These are phyloP conservation scores for Charaxes varanes DNA, from an alignment of 1,140 invertebrate genomes.

Conservation along the genomic window DNA sequence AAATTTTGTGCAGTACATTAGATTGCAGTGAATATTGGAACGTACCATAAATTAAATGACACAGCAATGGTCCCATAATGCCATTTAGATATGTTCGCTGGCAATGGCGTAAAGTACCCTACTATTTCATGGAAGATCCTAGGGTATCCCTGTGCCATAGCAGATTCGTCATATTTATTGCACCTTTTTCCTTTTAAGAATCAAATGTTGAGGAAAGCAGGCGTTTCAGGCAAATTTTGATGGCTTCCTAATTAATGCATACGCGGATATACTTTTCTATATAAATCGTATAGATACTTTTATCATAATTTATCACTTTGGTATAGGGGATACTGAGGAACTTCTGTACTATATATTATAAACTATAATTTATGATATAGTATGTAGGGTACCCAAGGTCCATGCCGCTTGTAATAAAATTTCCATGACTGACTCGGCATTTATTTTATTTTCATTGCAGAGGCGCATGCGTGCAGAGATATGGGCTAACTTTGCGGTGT, in stretches of 20 bases:
- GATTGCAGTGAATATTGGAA: conserved; percentile 62
- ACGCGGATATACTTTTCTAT: no score
- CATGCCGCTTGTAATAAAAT: conserved; percentile 35
- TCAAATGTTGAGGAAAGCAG: no score
- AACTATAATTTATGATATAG: conserved; percentile 4
- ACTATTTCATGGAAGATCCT: conserved; percentile 2
- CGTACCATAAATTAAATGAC: conserved; percentile 20
- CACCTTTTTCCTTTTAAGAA: no score
- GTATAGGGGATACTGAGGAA: no score
- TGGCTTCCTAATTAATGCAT: no score
- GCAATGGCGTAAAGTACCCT: conserved; percentile 24
- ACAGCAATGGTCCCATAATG: conserved; percentile 52
- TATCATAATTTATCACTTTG: no score
- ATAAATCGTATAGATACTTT: no score
- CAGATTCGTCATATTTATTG: no score
- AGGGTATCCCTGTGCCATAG: no score
- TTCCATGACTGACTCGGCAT: conserved; percentile 71
- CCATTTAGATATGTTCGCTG: conserved; percentile 47
- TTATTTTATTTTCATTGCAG: conserved; percentile 70
- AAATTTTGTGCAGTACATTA: no score
- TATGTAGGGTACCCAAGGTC: conserved; percentile 31
- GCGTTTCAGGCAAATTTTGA: no score
- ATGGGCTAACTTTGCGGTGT: conserved; percentile 64
- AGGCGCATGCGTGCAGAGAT: conserved; percentile 71
- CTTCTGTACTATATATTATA: no score